These are phyloP conservation scores for Patiria miniata DNA, from an alignment of 35 echinoderm and acorn worm genomes.

Conservation along the genomic window DNA sequence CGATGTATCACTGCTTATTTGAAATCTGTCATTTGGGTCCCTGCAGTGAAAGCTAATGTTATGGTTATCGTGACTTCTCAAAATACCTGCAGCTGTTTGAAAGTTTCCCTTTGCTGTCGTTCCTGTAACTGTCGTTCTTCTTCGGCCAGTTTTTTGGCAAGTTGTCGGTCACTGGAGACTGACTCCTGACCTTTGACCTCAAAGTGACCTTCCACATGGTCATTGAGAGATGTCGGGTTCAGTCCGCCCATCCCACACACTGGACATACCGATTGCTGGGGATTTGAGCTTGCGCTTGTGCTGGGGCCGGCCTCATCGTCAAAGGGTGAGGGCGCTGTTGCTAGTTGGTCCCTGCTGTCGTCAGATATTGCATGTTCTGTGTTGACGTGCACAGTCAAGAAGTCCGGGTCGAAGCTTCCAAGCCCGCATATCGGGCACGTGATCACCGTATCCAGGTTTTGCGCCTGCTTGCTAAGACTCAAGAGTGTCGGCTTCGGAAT, in stretches of 20 bases:
- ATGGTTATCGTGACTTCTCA: too few species aligned
- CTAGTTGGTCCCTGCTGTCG: background rate
- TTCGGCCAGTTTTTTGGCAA: constrained; percentile 57
- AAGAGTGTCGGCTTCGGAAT: constrained; percentile 76
- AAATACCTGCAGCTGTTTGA: constrained; percentile 57
- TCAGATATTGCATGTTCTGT: constrained; percentile 51
- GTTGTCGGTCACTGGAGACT: constrained; percentile 21
- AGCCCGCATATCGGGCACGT: constrained; percentile 80
- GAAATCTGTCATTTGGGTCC: too few species aligned
- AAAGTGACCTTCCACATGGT: constrained; percentile 86
- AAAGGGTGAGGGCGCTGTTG: background rate
- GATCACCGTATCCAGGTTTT: constrained; percentile 54
- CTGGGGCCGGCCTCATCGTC: background rate
- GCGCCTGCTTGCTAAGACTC: constrained; percentile 66
- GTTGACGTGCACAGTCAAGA: constrained; percentile 62
- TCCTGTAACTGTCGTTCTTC: constrained; percentile 66
- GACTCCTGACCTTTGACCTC: constrained; percentile 1
- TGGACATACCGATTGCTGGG: constrained; percentile 47
- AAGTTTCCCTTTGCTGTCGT: constrained; percentile 49
- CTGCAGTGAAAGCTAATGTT: too few species aligned
- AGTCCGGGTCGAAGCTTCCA: constrained; percentile 70
- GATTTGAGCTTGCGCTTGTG: background rate
- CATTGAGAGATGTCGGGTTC: constrained; percentile 29
- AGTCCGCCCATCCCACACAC: constrained; percentile 57
- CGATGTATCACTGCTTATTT: too few species aligned